Base-by-base conservation (phyloP, 2,113 vertebrate genomes). In the Cyanistes caeruleus region DNA sequence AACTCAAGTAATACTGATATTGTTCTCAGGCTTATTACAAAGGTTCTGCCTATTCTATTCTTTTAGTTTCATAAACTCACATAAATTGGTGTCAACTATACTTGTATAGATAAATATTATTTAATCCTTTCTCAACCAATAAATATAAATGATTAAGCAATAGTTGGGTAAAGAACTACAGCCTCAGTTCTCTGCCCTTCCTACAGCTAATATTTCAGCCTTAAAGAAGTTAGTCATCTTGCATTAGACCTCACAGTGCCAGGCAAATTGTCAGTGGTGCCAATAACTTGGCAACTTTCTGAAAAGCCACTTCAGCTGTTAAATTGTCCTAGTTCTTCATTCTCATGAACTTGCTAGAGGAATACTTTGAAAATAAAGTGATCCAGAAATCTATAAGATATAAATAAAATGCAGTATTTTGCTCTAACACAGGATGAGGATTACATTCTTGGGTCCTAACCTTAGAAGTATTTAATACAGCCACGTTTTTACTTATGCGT, bases 261-360 rank as follows among this genome's bases (percentile, higher is more conserved):
- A 91, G 39, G 33, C 21, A 97, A 96, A 76, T 39, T 39, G 75
- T 93, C 46, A 69, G 72, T 73, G 55, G 85, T 88, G 73, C 59
- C 85, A 97, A 79, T 72, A 96, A 89, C 70, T 53, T 72, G 15
- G 69, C 30, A 87, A 90, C 93, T 87, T 96, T 84, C 59, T 92
- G 33, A 95, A 89, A 83, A 95, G 41, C 39, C 60, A 84, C 24
- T 94, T 89, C 37, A 76, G 39, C 65, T 89, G n/a, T 77, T 67
- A 96, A 96, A 92, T 80, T 58, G 11, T 44, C 72, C 64, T 39
- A 39, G 60, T 93, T 68, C 51, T 89, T 93, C 20, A 55, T 62
- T 92, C 59, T 78, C 3, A 1, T 64, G 49, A 86, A 92, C 25
- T 62, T 86, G 6, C 11, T 94, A 95, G 91, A 74, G 21, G 44